phyloP scores from a whole-genome alignment of 2,888 invertebrate genomes.

The Macroteleia sp. region DNA sequence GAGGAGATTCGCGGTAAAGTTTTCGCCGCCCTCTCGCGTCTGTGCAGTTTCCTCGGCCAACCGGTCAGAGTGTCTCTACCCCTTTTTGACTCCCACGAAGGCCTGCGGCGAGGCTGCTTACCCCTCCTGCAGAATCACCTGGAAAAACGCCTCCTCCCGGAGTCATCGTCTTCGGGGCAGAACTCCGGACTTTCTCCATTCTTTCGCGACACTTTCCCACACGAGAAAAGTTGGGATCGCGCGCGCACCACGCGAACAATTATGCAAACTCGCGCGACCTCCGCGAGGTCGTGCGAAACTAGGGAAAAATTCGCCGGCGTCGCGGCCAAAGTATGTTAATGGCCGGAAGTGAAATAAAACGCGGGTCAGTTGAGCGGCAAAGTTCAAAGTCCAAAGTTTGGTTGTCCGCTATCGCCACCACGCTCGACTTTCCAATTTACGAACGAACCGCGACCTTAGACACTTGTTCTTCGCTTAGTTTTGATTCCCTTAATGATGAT shows the following conservation, averaged over 20 bases:
- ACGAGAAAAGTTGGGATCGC: too few relatives aligned
- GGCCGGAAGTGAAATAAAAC: conserved; percentile 80
- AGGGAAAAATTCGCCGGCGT: conserved; percentile 72
- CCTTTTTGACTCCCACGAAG: conserved; percentile 42
- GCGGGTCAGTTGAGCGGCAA: conserved; percentile 76
- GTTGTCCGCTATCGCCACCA: conserved; percentile 61
- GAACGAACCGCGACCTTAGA: conserved; percentile 58
- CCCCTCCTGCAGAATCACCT: conserved; percentile 65
- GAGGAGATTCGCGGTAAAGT: conserved; percentile 65
- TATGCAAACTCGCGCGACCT: conserved; percentile 75
- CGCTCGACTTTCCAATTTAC: conserved; percentile 56
- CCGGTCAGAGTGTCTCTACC: conserved; percentile 64
- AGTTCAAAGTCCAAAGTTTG: conserved; percentile 82
- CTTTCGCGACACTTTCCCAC: conserved; percentile 65
- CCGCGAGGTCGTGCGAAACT: conserved; percentile 67
- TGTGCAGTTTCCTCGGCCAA: conserved; percentile 66
- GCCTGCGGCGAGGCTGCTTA: conserved; percentile 37
- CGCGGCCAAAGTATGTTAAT: conserved; percentile 81
- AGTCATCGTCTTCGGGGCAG: conserved; percentile 45
- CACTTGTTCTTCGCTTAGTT: conserved; percentile 34
- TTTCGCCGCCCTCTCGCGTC: conserved; percentile 65
- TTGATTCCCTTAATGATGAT: conserved; percentile 41
- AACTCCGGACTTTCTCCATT: conserved; percentile 55
- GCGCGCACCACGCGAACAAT: too few relatives aligned
- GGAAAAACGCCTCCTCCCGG: conserved; percentile 67